These are phyloP conservation scores for Spea hammondii DNA, from an alignment of 2,797 vertebrate species.

Conservation along the genomic window DNA sequence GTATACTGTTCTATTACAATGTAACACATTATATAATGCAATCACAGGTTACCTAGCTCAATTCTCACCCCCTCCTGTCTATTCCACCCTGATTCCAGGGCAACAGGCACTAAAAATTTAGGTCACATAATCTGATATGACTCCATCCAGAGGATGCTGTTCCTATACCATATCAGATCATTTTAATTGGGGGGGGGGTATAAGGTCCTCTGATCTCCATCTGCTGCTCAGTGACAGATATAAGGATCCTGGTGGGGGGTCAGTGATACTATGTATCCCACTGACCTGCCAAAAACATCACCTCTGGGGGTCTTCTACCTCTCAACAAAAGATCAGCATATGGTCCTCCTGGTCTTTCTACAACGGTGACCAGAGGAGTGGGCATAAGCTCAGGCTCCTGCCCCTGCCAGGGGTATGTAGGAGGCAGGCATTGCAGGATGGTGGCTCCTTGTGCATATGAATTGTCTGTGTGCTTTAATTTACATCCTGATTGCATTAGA, in stretches of 20 bases:
- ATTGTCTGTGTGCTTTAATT: constrained; percentile 29
- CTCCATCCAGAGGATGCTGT: constrained; percentile 24
- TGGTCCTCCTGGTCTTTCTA: constrained; percentile 13
- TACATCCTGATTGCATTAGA: constrained; percentile 42
- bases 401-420: constrained; percentile 11
- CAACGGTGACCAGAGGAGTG: not conserved
- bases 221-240: not conserved
- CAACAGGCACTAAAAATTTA: constrained; percentile 36
- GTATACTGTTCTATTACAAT: too few species aligned
- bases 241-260: not conserved
- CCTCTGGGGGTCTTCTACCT: constrained; percentile 11
- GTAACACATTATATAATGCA: not conserved
- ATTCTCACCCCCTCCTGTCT: not conserved
- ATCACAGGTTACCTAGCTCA: not conserved
- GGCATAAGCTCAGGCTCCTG: constrained; percentile 6
- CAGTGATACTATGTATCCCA: constrained; percentile 3
- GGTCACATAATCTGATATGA: constrained; percentile 38
- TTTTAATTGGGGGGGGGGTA: constrained; percentile 3
- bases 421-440: constrained; percentile 26
- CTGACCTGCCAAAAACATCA: constrained; percentile 1
- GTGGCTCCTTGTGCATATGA: constrained; percentile 29
- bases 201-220: constrained; percentile 15
- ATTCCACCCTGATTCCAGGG: constrained; percentile 19
- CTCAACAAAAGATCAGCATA: constrained; percentile 16
- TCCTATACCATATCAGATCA: constrained; percentile 4